Evolutionary conservation across 2,888 invertebrate genomes (phyloP).

Genomic region (Corbicula japonica): DNA sequence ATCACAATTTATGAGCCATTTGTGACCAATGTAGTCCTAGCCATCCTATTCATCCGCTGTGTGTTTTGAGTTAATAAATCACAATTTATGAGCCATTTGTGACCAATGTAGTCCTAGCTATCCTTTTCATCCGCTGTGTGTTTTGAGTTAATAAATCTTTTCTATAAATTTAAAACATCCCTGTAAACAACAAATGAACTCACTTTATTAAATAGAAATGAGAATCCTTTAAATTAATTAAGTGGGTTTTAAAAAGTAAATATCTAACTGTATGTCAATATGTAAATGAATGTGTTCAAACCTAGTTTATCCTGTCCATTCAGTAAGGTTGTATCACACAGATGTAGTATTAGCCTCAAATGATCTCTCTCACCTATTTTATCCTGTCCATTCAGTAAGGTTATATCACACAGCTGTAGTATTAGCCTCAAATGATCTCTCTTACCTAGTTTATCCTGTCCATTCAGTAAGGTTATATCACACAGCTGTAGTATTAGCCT

Average conservation of each 20-base stretch:
- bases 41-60: too few relatives aligned
- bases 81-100: too few relatives aligned
- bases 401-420: constrained; percentile 39
- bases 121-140: neutral
- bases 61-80: too few relatives aligned
- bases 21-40: too few relatives aligned
- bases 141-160: neutral
- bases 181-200: neutral
- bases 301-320: constrained; percentile 18
- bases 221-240: neutral
- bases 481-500: constrained; percentile 39
- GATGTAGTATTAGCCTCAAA: constrained; percentile 22
- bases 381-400: constrained; percentile 17
- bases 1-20: too few relatives aligned
- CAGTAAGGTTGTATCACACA: constrained; percentile 37
- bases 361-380: constrained; percentile 48
- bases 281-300: too few relatives aligned
- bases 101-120: neutral
- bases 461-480: constrained; percentile 32
- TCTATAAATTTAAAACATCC: neutral
- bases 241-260: neutral
- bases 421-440: too few relatives aligned
- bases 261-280: neutral
- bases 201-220: neutral
- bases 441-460: constrained; percentile 24